phyloP scores from a whole-genome alignment of 2,113 vertebrate genomes.

The Neolamprologus falcicula region DNA sequence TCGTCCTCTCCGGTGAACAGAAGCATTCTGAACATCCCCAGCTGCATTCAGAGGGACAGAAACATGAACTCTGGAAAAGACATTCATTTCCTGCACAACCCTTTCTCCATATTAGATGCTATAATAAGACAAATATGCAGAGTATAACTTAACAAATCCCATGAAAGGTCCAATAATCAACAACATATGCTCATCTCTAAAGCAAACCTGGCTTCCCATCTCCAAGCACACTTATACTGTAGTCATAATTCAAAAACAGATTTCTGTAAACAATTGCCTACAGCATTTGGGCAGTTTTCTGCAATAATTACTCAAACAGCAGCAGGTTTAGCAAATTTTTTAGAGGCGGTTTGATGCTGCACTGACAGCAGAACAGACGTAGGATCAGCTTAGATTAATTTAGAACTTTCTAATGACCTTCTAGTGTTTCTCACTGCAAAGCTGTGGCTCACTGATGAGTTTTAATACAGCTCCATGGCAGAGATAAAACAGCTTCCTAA shows the following conservation, averaged over 20 bases:
- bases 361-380: neutral
- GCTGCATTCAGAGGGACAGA: slow-evolving; percentile 60
- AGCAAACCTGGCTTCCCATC: neutral
- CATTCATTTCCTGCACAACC: neutral
- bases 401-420: neutral
- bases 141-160: neutral
- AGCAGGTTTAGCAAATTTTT: neutral
- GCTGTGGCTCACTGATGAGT: neutral
- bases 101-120: neutral
- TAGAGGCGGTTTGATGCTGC: neutral
- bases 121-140: neutral
- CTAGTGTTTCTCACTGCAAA: neutral
- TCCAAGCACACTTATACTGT: neutral
- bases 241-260: neutral
- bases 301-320: neutral
- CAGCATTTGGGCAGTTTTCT: neutral
- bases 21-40: slow-evolving; percentile 88
- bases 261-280: neutral
- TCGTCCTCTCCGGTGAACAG: slow-evolving; percentile 81
- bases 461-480: neutral
- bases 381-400: neutral
- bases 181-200: neutral
- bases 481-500: neutral
- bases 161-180: neutral
- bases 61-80: neutral